Evolutionary conservation across 2,797 vertebrate species (phyloP).

Genomic region (Bradypodion ventrale): DNA sequence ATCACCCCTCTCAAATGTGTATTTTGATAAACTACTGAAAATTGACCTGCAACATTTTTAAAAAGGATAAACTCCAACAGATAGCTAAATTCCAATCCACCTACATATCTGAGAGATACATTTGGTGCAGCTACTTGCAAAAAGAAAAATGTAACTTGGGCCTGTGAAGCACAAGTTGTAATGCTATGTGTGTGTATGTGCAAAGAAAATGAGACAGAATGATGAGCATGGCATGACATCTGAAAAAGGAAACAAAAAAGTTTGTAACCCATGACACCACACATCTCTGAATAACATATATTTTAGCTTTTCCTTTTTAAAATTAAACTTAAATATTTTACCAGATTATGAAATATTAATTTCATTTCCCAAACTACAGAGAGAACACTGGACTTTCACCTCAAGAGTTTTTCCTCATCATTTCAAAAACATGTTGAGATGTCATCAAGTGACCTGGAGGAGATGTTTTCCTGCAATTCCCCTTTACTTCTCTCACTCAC

Average conservation of each 20-base stretch:
- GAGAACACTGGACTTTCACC: background rate
- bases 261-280: background rate
- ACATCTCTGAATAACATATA: background rate
- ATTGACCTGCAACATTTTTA: too few species aligned
- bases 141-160: background rate
- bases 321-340: slow-evolving; percentile 25
- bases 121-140: background rate
- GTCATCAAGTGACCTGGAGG: background rate
- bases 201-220: background rate
- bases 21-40: too few species aligned
- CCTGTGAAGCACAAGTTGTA: background rate
- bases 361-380: background rate
- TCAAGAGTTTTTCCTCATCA: background rate
- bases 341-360: slow-evolving; percentile 11
- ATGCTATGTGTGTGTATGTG: background rate
- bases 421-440: background rate
- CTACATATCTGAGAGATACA: too few species aligned
- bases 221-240: background rate
- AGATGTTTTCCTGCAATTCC: too few species aligned
- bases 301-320: background rate
- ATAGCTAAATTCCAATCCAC: too few species aligned
- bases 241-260: background rate
- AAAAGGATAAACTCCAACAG: too few species aligned
- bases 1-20: too few species aligned
- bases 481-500: too few species aligned